Conservation (phyloP, 1,140 invertebrate genomes). For the Trachelipus rathkii region DNA sequence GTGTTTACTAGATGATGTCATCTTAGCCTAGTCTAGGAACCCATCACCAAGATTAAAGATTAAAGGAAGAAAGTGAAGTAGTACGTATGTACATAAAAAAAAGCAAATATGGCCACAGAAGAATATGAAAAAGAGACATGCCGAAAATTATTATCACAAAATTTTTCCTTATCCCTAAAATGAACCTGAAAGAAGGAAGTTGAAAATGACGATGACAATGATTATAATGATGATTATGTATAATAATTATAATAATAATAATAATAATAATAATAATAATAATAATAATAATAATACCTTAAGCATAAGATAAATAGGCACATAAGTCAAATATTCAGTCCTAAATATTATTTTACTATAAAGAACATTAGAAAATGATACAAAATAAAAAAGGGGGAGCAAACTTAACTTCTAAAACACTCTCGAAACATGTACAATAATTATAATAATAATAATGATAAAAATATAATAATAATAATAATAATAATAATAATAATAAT, state of each 20-base stretch:
- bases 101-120: slow-evolving; percentile 1
- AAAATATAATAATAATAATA: too few species aligned
- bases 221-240: too few species aligned
- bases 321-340: not conserved
- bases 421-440: too few species aligned
- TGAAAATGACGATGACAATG: too few species aligned
- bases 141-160: not conserved
- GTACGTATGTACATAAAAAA: slow-evolving; percentile 4
- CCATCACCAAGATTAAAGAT: not conserved
- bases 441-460: too few species aligned
- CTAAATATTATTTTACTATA: not conserved
- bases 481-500: too few species aligned
- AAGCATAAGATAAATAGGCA: slow-evolving; percentile 9
- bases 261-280: not conserved
- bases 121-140: not conserved
- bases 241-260: too few species aligned
- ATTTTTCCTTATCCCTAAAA: not conserved
- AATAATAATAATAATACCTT: not conserved
- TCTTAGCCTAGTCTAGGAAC: slow-evolving; percentile 6
- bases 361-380: too few species aligned
- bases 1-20: not conserved
- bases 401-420: too few species aligned
- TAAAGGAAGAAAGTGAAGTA: not conserved
- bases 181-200: not conserved
- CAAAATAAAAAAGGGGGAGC: too few species aligned